Base-by-base conservation (phyloP, 2,113 vertebrate species). In the Rana temporaria region DNA sequence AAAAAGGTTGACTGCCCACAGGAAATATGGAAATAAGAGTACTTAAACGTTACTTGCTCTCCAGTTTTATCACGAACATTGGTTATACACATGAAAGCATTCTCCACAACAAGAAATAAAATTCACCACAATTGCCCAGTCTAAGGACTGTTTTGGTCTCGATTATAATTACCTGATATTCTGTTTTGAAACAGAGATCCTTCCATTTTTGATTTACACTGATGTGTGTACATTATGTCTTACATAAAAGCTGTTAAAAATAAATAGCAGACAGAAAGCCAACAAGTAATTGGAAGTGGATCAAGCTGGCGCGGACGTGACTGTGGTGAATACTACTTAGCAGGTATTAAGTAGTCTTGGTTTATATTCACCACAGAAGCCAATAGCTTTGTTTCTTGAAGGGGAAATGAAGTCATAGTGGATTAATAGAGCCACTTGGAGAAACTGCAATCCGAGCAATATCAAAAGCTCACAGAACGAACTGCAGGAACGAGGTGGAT, bases 301-400 rank as follows among this genome's bases (percentile, higher is more conserved):
- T 72, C 70, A 74, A 56, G 59, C 53, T 82, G 80, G 80, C 80
- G 32, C n/a, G 30, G 70, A 75, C 53, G 42, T 74, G 71, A 74
- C 70, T 38, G 24, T 22, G 62, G 80, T 82, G 80, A 74, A 74
- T 65, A 67, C 62, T 82, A 75, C 80, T 74, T 82, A 73, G 69
- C 79, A 82, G 80, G 80, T 74, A 74, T 82, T 82, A 82, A 82
- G 70, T 74, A 66, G 70, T 71, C 69, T 30, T 4, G 80, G 70
- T 74, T 74, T 82, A 82, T 63, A 82, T 65, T 63, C 69, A 52
- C 69, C 42, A 65, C 70, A 82, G 80, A 75, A 75, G 57, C 62
- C 53, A 82, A 75, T 57, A 64, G 63, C 80, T 64, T 81, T 81
- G 59, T 60, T 63, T 73, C 70, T 53, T 73, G 57, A 65, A 53